Percentiles rank a stretch among this genome's conserved stretches.
phyloP scores from a whole-genome alignment of 1,140 invertebrate genomes.

The Diorhabda sublineata region DNA sequence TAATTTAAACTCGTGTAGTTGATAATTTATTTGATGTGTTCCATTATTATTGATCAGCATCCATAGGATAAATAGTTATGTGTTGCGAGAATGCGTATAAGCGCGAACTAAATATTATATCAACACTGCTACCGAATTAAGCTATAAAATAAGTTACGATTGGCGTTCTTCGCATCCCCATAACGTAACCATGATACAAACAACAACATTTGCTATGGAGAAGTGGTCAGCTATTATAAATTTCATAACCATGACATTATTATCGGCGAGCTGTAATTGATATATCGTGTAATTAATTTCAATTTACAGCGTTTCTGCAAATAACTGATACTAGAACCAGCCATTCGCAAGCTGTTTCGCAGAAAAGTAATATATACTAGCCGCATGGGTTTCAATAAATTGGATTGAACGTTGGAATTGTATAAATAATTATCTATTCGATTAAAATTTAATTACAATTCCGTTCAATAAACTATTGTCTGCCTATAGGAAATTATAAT shows the following conservation, averaged over 20 bases:
- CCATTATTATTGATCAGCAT: too few species aligned
- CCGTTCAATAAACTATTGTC: too few species aligned
- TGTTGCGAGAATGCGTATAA: too few species aligned
- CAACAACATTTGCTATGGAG: constrained; percentile 2
- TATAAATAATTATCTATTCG: neutral
- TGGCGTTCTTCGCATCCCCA: too few species aligned
- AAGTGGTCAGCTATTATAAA: neutral
- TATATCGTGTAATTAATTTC: constrained; percentile 3
- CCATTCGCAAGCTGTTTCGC: constrained; percentile 1
- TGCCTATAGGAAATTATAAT: too few species aligned
- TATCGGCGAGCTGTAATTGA: neutral
- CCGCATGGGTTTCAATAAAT: constrained; percentile 2
- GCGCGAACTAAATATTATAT: too few species aligned
- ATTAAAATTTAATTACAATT: neutral
- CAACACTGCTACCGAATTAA: too few species aligned
- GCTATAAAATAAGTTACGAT: too few species aligned
- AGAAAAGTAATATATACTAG: neutral
- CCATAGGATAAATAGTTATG: too few species aligned
- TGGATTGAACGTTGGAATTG: neutral
- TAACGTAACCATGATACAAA: neutral
- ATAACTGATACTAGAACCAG: neutral
- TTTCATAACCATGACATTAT: constrained; percentile 2
- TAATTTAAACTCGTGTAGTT: too few species aligned
- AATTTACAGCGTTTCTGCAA: neutral
- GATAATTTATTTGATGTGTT: too few species aligned